Evolutionary conservation across 2,113 vertebrate species (phyloP).

Genomic region (Phainopepla nitens): DNA sequence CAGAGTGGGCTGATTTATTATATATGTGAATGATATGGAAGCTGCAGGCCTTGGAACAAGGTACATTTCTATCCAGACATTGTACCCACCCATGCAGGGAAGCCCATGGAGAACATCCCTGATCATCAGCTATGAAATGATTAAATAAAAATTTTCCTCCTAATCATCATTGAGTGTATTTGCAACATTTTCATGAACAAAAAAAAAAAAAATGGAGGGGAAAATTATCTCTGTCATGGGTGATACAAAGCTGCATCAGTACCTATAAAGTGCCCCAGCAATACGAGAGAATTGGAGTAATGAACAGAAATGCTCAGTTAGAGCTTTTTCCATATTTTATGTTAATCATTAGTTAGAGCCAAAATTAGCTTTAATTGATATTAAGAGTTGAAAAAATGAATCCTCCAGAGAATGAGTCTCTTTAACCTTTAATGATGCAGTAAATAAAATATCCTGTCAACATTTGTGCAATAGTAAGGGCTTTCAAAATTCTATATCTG

Average conservation of each 20-base stretch:
- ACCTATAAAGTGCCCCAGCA: not conserved
- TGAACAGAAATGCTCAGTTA: conserved; percentile 46
- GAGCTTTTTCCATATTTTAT: conserved; percentile 51
- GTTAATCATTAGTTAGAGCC: conserved; percentile 41
- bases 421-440: conserved; percentile 60
- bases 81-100: not conserved
- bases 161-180: not conserved
- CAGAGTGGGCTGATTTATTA: not conserved
- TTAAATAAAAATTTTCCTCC: not conserved
- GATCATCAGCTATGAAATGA: not conserved
- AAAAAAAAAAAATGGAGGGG: not conserved
- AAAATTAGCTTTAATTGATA: conserved; percentile 62
- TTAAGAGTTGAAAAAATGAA: conserved; percentile 46
- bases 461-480: conserved; percentile 55
- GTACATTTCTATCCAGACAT: not conserved
- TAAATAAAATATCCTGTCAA: conserved; percentile 58
- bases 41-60: not conserved
- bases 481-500: conserved; percentile 16
- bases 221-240: not conserved
- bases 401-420: conserved; percentile 38
- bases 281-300: conserved; percentile 21
- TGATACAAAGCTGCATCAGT: conserved; percentile 4
- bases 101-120: not conserved
- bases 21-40: not conserved
- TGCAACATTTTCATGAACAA: not conserved